Evolutionary conservation across 2,888 invertebrate genomes (phyloP), one percentile per base, ranked within the genome.

Genomic region (Rhopalosiphum nymphaeae): DNA sequence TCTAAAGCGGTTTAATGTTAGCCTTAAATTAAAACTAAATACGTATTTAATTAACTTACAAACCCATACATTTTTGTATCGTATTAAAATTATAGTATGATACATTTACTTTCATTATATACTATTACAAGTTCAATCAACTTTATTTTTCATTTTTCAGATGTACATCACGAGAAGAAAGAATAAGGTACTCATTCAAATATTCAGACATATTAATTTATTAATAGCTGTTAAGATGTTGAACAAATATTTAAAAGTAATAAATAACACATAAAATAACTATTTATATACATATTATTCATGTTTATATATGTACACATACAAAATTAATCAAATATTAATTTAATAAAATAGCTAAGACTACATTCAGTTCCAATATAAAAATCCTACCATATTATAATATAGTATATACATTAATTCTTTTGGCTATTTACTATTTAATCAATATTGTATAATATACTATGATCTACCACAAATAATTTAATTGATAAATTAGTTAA

Each of bases 81-180:
- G 9, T 78, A 4, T 78, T 78, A 21, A 36, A 36, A 36, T 78
- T 5, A 46, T 46, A 46, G 44, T 46, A 46, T 46, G 36, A 78
- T 78, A 78, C 16, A 7, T 78, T 78, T 7, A 36, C 36, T 36
- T 78, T 78, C 36, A 36, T 78, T 78, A 36, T 56, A 4, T 56
- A 88, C 53, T 36, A 4, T 84, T 16, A 53, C 11, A 53, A 91
- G 25, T 61, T 61, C 11, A 86, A 57, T 44, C 10, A 57, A 89
- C 25, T 13, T 61, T 0, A 56, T 36, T 86, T 86, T 46, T 46
- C 26, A 29, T 49, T 53, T 96, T 96, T 95, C 96, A 96, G 96
- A 96, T 95, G 96, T 94, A 85, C 93, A 96, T 56, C 96, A 96
- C 94, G 96, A 96, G 95, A 96, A 96, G 95, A 96, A 96, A 95